Conservation (phyloP, 2,797 vertebrate genomes). For the Gymnothorax reevesii region DNA sequence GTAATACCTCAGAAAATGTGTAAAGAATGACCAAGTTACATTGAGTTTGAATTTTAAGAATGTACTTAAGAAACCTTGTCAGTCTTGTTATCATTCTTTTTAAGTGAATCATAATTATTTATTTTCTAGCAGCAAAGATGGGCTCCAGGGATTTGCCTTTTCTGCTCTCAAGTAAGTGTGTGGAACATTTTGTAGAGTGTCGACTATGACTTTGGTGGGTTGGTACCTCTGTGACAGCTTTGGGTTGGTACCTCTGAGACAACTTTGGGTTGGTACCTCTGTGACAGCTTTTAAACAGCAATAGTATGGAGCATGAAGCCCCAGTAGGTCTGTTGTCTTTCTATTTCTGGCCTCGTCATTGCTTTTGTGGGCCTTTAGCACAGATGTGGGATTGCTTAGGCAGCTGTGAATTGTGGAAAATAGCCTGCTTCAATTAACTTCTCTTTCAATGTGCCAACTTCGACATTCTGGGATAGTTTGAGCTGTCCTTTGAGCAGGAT, state of each 20-base stretch:
- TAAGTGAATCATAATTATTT: constrained; percentile 15
- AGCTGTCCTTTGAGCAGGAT: constrained; percentile 94
- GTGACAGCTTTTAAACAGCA: background rate
- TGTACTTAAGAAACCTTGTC: background rate
- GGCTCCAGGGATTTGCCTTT: constrained; percentile 94
- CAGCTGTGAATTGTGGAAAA: background rate
- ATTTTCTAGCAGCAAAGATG: constrained; percentile 87
- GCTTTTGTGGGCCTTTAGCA: background rate
- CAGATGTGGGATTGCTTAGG: background rate
- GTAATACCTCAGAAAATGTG: too few relatives aligned
- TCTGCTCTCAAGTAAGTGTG: constrained; percentile 93
- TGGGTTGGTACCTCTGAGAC: too few relatives aligned
- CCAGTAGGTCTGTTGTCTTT: background rate
- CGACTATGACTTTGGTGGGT: background rate
- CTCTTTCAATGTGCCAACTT: background rate
- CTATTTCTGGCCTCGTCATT: background rate
- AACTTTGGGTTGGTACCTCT: too few relatives aligned
- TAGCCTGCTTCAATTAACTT: background rate
- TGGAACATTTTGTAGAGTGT: background rate
- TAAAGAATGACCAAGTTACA: too few relatives aligned
- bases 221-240: background rate
- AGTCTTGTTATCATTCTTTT: background rate
- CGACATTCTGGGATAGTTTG: constrained; percentile 67
- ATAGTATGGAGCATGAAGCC: background rate
- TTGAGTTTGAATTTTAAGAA: background rate